phyloP scores from a whole-genome alignment of 2,797 vertebrate species.

The Xyrichtys novacula region DNA sequence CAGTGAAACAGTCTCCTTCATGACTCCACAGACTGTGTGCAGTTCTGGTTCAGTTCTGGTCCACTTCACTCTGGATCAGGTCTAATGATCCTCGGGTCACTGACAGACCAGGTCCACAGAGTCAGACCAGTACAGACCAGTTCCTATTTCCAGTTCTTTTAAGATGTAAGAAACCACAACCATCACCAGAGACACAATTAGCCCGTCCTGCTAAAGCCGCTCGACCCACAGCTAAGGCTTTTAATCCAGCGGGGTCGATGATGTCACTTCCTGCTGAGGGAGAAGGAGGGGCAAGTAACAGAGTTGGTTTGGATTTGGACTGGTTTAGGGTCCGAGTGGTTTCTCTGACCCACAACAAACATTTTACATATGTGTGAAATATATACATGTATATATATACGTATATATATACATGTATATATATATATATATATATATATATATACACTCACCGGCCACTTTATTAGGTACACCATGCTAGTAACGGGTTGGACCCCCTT shows the following conservation, averaged over 20 bases:
- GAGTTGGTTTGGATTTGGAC: slow-evolving; percentile 28
- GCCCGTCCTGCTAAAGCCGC: slow-evolving; percentile 37
- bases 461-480: no score
- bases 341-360: neutral
- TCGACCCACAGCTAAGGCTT: slow-evolving; percentile 4
- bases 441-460: no score
- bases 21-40: neutral
- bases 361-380: no score
- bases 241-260: slow-evolving; percentile 51
- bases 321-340: no score
- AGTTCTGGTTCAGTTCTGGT: slow-evolving; percentile 5
- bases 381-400: no score
- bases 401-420: no score
- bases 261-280: slow-evolving; percentile 67
- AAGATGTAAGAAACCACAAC: slow-evolving; percentile 41
- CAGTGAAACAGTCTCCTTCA: no score
- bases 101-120: neutral
- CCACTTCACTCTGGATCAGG: slow-evolving; percentile 1
- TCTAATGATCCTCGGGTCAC: slow-evolving; percentile 2
- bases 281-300: slow-evolving; percentile 23
- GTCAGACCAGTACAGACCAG: neutral
- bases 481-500: no score
- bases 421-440: no score
- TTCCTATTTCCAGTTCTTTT: neutral
- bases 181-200: slow-evolving; percentile 70